A percentile compares a stretch with the other conserved stretches of the same genome.
phyloP scores from a whole-genome alignment of 2,113 vertebrate species.

The Chloropsis cyanopogon region DNA sequence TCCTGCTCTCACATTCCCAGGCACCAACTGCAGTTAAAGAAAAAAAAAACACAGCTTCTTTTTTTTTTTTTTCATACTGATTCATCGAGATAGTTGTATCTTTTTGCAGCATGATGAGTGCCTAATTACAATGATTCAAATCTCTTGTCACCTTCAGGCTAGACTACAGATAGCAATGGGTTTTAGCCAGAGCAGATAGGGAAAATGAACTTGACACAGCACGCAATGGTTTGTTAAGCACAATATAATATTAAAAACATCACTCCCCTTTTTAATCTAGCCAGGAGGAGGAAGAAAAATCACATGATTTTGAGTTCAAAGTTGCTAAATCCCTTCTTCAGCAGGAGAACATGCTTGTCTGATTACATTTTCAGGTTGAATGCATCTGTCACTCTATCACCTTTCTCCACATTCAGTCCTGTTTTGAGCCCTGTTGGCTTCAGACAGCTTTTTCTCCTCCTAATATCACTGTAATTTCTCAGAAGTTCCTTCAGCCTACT shows the following conservation, averaged over 20 bases:
- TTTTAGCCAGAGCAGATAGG: constrained; percentile 46
- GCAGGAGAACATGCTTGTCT: constrained; percentile 43
- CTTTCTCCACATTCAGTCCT: neutral
- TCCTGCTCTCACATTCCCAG: neutral
- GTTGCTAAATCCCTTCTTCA: constrained; percentile 57
- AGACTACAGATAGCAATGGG: constrained; percentile 49
- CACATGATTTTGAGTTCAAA: constrained; percentile 58
- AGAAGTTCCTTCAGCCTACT: neutral
- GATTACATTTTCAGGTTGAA: constrained; percentile 50
- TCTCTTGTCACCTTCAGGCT: constrained; percentile 64
- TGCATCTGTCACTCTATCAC: constrained; percentile 35
- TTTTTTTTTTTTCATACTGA: neutral
- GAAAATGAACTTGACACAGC: constrained; percentile 56
- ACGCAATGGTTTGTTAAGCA: constrained; percentile 54
- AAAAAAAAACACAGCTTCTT: neutral
- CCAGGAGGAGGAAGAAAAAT: constrained; percentile 48
- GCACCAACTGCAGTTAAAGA: neutral
- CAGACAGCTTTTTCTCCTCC: neutral
- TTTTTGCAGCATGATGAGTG: constrained; percentile 49
- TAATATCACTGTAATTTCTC: neutral
- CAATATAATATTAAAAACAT: constrained; percentile 48
- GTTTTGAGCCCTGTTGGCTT: constrained; percentile 5
- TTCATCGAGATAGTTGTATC: constrained; percentile 45
- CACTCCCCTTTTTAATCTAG: constrained; percentile 27
- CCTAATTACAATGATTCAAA: constrained; percentile 63